Evolutionary conservation across 2,113 vertebrate genomes (phyloP), one percentile per base, ranked within the genome.

Genomic region (Coregonus clupeaformis): DNA sequence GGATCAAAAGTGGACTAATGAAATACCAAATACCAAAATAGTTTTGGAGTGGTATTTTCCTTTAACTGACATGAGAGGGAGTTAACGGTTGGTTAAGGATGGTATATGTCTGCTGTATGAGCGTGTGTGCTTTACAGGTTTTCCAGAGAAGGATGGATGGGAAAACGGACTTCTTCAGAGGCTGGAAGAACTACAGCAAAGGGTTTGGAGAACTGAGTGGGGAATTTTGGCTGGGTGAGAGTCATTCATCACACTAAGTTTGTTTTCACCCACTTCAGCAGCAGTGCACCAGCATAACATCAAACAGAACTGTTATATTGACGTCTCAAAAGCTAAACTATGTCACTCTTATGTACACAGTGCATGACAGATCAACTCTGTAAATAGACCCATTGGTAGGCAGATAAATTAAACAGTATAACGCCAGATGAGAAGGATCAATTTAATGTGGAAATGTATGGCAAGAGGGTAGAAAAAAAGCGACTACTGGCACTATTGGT

Each of bases 141-240:
- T 96, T 98, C 84, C 96, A 97, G 91, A 94, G 96, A 45, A 95
- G 96, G 80, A 90, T 89, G 83, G 91, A 97, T 0, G 96, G 96
- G 2, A 83, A 89, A 1, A 94, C 90, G 0, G 84, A 96, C 55
- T 98, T 97, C 89, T 97, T 94, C 92, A 83, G 91, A 42, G 84
- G 87, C 16, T 97, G 95, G 95, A 91, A 81, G 9, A 93, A 94
- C 0, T 98, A 97, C 1, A 80, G 78, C 3, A 75, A 1, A 0
- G 96, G 96, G 1, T 98, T 97, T 7, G 96, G 96, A 27, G 90
- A 94, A 16, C 32, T 92, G 77, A 92, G 89, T 0, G 78, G 89
- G 18, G 96, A 98, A 81, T 97, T 97, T 78, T 97, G 96, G 96
- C 86, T 98, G 0, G 96, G 96, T 97, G 80, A 85, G 93, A 59